A percentile compares a stretch with the other conserved stretches of the same genome.
Evolutionary conservation across 2,888 invertebrate genomes (phyloP).

Genomic region (Dione juno): DNA sequence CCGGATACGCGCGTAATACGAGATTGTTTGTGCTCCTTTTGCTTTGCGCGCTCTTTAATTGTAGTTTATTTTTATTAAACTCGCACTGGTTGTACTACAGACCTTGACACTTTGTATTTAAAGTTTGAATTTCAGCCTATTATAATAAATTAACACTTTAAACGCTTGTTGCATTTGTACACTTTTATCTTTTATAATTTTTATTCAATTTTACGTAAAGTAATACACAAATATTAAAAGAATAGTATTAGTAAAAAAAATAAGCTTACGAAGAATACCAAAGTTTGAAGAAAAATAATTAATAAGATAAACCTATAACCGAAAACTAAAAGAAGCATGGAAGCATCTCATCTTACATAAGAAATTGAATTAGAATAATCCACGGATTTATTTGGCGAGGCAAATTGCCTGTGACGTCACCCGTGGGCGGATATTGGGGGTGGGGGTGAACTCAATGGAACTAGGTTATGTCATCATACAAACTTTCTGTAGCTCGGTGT

Average conservation of each 20-base stretch:
- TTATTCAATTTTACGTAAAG: no score
- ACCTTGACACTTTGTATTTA: conserved; percentile 33
- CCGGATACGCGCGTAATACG: conserved; percentile 57
- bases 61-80: conserved; percentile 34
- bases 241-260: background rate
- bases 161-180: background rate
- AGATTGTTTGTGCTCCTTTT: conserved; percentile 47
- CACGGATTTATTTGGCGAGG: conserved; percentile 25
- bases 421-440: conserved; percentile 48
- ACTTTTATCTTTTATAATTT: no score
- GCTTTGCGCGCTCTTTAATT: conserved; percentile 40
- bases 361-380: conserved; percentile 33
- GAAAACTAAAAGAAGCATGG: conserved; percentile 18
- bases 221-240: background rate
- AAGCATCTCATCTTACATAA: conserved; percentile 26
- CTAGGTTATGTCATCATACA: conserved; percentile 49
- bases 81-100: conserved; percentile 25
- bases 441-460: conserved; percentile 58
- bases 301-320: conserved; percentile 3
- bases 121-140: conserved; percentile 11
- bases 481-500: conserved; percentile 15
- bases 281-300: background rate
- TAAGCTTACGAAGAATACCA: background rate
- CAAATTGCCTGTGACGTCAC: conserved; percentile 58
- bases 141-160: background rate